Evolutionary conservation across 2,797 vertebrate genomes (phyloP).

Genomic region (Mastacembelus armatus): DNA sequence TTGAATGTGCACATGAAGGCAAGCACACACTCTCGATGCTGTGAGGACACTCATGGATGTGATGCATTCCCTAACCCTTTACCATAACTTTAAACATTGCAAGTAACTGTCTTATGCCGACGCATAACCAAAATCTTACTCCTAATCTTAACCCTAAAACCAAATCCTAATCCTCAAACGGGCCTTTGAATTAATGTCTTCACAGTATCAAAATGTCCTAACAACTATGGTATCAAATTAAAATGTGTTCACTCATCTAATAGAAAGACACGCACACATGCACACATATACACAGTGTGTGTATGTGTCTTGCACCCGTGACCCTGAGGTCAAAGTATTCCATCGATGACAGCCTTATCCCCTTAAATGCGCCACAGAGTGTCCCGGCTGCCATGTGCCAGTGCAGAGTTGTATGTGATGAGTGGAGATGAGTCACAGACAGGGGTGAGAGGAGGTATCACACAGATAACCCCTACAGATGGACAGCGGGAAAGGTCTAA

Average conservation of each 20-base stretch:
- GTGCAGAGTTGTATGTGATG: conserved; percentile 71
- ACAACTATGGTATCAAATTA: no score
- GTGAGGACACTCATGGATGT: no score
- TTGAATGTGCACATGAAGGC: conserved; percentile 34
- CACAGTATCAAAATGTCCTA: no score
- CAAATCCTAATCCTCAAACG: no score
- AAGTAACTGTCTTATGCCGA: no score
- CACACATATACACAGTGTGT: conserved; percentile 44
- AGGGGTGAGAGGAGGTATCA: conserved; percentile 76
- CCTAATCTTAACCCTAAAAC: no score
- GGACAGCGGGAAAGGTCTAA: conserved; percentile 76
- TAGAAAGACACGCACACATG: no score
- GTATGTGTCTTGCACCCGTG: conserved; percentile 29
- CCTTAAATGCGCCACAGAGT: conserved; percentile 54
- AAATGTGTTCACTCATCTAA: no score
- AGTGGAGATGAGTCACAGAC: conserved; percentile 72
- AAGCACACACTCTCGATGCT: background rate
- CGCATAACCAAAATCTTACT: no score
- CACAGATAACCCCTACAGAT: conserved; percentile 83
- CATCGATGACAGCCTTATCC: conserved; percentile 75
- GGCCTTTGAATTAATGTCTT: no score
- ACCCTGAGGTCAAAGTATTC: conserved; percentile 73
- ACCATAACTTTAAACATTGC: no score
- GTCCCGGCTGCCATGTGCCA: conserved; percentile 64
- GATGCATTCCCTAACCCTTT: no score